These are phyloP conservation scores for Linyphia triangularis DNA, from an alignment of 2,888 invertebrate genomes.

Conservation along the genomic window DNA sequence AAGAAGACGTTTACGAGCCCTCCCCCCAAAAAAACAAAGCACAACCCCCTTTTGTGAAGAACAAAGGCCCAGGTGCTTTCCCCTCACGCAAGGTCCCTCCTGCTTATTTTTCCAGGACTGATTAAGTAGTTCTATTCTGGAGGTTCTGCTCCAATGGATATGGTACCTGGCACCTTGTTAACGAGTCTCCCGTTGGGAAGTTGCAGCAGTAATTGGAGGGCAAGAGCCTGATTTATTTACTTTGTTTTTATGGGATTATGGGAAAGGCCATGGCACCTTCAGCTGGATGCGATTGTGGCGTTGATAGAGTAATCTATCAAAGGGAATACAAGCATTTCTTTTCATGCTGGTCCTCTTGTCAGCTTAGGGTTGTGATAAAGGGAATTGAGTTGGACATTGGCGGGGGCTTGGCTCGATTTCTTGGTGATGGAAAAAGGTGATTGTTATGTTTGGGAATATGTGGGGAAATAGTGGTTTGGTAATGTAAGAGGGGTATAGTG, in stretches of 20 bases:
- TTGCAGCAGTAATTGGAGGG: conserved; percentile 40
- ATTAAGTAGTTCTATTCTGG: conserved; percentile 39
- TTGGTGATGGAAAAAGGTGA: too few relatives aligned
- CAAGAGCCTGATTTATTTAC: conserved; percentile 51
- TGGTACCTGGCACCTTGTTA: conserved; percentile 25
- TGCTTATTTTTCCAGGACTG: conserved; percentile 46
- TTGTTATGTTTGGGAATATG: too few relatives aligned
- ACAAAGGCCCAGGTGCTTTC: too few relatives aligned
- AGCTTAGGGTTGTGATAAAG: too few relatives aligned
- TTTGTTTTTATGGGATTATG: conserved; percentile 33
- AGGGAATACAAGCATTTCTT: conserved; percentile 1
- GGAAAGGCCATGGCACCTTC: conserved; percentile 18
- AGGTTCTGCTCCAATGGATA: too few relatives aligned
- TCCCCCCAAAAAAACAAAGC: too few relatives aligned
- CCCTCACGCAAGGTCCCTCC: neutral
- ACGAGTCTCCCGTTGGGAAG: conserved; percentile 36
- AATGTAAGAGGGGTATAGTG: too few relatives aligned
- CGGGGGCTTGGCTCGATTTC: too few relatives aligned
- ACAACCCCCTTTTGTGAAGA: too few relatives aligned
- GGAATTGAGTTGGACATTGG: too few relatives aligned
- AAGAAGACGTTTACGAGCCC: too few relatives aligned
- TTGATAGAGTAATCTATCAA: conserved; percentile 38
- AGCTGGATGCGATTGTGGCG: conserved; percentile 5
- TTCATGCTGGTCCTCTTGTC: neutral
- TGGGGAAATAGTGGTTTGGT: too few relatives aligned